Evolutionary conservation across 2,113 vertebrate species (phyloP).

Genomic region (Ctenomys sociabilis): DNA sequence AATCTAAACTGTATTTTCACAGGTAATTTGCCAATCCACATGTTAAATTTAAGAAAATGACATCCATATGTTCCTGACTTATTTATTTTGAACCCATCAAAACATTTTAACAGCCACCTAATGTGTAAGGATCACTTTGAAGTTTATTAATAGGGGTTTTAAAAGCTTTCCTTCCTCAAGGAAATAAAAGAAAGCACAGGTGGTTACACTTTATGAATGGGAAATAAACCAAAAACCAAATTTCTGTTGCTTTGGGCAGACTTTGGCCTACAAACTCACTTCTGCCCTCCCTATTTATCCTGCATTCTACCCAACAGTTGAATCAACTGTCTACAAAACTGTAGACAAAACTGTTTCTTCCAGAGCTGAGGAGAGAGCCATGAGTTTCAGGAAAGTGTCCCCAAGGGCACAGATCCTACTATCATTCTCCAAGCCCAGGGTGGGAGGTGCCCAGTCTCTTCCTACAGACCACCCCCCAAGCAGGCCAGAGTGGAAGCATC

Average conservation of each 20-base stretch:
- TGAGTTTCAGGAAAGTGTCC: background rate
- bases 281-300: background rate
- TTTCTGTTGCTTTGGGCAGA: background rate
- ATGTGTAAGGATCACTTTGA: conserved; percentile 67
- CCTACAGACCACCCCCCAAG: background rate
- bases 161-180: conserved; percentile 5
- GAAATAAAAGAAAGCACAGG: conserved; percentile 41
- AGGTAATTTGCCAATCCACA: background rate
- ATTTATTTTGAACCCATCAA: conserved; percentile 72
- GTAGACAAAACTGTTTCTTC: too few species aligned
- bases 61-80: conserved; percentile 61
- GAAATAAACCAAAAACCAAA: conserved; percentile 39
- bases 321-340: background rate
- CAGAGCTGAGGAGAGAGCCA: background rate
- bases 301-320: background rate
- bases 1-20: background rate
- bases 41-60: conserved; percentile 24
- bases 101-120: conserved; percentile 74
- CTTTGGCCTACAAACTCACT: background rate
- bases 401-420: background rate
- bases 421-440: background rate
- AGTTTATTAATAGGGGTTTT: conserved; percentile 44
- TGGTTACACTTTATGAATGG: conserved; percentile 19
- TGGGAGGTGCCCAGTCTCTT: background rate
- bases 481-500: rapidly evolving